Evolutionary conservation across 2,797 vertebrate genomes (phyloP).

Genomic region (Taeniopygia guttata): DNA sequence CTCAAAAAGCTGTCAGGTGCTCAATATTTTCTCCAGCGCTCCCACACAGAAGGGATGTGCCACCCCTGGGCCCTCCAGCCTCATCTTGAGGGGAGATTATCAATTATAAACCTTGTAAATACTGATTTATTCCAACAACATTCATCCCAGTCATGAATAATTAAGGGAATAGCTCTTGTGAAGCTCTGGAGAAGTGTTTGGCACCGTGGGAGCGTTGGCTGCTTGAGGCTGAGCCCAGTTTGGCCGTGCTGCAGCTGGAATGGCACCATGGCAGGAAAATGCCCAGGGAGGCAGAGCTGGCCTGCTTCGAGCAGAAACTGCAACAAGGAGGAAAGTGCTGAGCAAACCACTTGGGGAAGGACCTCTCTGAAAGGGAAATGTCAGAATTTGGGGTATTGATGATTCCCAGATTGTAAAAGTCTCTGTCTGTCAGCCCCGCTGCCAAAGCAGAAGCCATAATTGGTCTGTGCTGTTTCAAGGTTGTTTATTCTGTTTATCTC

Average conservation of each 20-base stretch:
- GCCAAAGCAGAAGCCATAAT: too few relatives aligned
- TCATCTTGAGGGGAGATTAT: neutral
- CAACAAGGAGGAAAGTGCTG: neutral
- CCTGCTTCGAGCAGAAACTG: neutral
- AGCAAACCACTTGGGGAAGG: neutral
- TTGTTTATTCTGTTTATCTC: too few relatives aligned
- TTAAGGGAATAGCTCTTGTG: neutral
- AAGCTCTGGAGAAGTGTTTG: neutral
- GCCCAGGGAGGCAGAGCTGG: neutral
- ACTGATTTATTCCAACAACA: neutral
- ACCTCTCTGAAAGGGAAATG: too few relatives aligned
- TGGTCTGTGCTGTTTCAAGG: too few relatives aligned
- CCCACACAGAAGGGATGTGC: neutral
- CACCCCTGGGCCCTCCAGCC: neutral
- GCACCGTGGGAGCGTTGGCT: accelerated
- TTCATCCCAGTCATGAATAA: neutral
- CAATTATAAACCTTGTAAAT: neutral
- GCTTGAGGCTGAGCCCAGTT: neutral
- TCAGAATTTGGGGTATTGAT: too few relatives aligned
- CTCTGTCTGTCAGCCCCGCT: too few relatives aligned
- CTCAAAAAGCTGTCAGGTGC: accelerated
- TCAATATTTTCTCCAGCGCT: neutral
- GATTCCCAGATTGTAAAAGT: too few relatives aligned
- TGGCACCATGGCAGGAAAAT: neutral
- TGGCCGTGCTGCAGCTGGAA: accelerated